A percentile compares a stretch with the other conserved stretches of the same genome.
Evolutionary conservation across 2,888 invertebrate species (phyloP).

Genomic region (Fragum sueziense): DNA sequence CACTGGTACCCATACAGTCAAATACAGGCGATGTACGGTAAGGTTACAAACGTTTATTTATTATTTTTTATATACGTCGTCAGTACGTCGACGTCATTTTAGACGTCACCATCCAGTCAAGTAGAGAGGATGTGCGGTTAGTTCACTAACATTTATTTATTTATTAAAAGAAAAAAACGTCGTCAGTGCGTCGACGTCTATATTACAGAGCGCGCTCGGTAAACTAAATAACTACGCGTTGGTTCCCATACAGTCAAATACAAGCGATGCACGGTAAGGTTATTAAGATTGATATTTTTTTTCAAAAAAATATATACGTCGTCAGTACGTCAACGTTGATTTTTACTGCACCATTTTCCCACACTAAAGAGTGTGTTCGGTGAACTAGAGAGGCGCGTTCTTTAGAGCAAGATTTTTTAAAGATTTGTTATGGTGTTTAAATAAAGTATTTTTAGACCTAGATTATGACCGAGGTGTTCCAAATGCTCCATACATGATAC

Average conservation of each 20-base stretch:
- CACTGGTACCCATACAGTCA: constrained; percentile 52
- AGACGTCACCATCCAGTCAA: constrained; percentile 48
- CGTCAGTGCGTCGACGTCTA: too few species aligned
- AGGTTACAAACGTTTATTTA: neutral
- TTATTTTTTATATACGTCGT: neutral
- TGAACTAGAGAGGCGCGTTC: too few species aligned
- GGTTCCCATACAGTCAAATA: constrained; percentile 46
- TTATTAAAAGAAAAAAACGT: too few species aligned
- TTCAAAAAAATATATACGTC: neutral
- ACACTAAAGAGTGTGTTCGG: neutral
- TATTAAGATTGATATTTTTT: neutral
- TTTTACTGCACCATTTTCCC: constrained; percentile 47
- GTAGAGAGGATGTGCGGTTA: neutral
- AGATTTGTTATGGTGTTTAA: too few species aligned
- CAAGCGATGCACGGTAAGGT: constrained; percentile 40
- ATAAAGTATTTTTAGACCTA: too few species aligned
- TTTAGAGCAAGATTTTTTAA: too few species aligned
- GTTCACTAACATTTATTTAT: neutral
- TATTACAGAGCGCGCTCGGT: constrained; percentile 39
- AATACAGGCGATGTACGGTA: constrained; percentile 42
- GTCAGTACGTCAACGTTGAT: constrained; percentile 6
- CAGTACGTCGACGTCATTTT: constrained; percentile 15
- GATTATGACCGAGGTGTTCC: too few species aligned
- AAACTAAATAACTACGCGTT: constrained; percentile 51
- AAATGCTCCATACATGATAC: too few species aligned